These are phyloP conservation scores for Gopherus evgoodei DNA, from an alignment of 2,113 vertebrate species.

Conservation along the genomic window DNA sequence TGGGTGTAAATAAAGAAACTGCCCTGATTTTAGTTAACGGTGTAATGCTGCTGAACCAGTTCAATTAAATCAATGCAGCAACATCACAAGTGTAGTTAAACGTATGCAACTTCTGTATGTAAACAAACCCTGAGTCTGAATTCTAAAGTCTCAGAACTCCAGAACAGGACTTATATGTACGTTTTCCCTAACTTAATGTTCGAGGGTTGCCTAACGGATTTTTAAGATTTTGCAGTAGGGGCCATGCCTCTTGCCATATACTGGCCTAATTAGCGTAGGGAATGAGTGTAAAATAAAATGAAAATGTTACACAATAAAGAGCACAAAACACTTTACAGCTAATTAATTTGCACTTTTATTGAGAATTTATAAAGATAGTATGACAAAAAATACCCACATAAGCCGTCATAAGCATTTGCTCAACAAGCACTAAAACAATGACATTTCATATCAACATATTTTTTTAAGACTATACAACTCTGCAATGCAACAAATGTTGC, in stretches of 20 bases:
- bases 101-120: background rate
- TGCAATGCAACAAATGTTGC: background rate
- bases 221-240: background rate
- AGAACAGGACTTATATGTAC: background rate
- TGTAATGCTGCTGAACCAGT: background rate
- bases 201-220: background rate
- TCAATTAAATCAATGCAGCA: background rate
- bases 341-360: conserved; percentile 29
- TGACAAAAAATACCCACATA: background rate
- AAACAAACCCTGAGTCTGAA: background rate
- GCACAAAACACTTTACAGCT: background rate
- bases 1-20: background rate
- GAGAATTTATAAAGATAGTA: background rate
- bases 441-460: background rate
- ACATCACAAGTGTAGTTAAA: background rate
- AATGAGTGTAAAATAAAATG: background rate
- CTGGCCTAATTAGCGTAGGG: background rate
- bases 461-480: background rate
- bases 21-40: background rate
- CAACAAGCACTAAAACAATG: background rate
- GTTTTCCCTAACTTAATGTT: background rate
- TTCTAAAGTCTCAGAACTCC: background rate
- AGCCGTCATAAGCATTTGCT: background rate
- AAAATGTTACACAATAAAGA: background rate
- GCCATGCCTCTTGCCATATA: background rate